Base-by-base conservation (phyloP, 1,140 invertebrate species). In the Episyrphus balteatus region DNA sequence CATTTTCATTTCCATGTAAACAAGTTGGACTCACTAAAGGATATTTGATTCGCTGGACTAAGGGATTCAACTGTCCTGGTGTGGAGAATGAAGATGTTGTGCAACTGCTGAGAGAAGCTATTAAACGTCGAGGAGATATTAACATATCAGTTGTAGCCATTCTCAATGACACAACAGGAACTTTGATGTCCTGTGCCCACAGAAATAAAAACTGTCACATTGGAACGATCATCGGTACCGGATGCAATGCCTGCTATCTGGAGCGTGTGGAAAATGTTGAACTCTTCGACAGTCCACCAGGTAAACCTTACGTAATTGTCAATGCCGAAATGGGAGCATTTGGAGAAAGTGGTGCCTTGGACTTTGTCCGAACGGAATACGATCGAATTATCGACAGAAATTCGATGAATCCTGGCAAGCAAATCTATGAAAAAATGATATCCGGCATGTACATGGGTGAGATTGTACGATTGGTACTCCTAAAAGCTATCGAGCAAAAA, bases 311-410 rank as follows among this genome's bases (percentile, higher is more conserved):
- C 21, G 84, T 98, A 54, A 74, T 97, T 36, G 84, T 98, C 48
- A 98, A 98, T 67, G 90, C 86, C 1, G 95, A 98, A 71, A 94
- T 91, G 92, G 95, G 95, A 21, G 93, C 92, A 3, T 96, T 98
- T 61, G 95, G 95, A 1, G 89, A 97, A 59, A 81, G 87, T 51
- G 90, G 90, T 1, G 73, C 75, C 14, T 62, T 98, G 17, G 89
- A 95, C 59, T 90, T 90, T 56, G 72, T 96, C 1, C 70, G 79
- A 30, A 96, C 90, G 5, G 81, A 90, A 52, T 95, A 88, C 63
- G 94, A 98, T 63, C 72, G 74, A 17, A 77, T 81, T 19, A 78
- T 97, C 49, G 94, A 98, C 66, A 62, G 76, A 5, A 75, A 81
- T 46, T 93, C 90, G 1, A 81, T 94, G 19, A 81, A 83, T 56